These are phyloP conservation scores for Harpalus rubripes DNA, from an alignment of 2,888 invertebrate genomes.

Conservation along the genomic window DNA sequence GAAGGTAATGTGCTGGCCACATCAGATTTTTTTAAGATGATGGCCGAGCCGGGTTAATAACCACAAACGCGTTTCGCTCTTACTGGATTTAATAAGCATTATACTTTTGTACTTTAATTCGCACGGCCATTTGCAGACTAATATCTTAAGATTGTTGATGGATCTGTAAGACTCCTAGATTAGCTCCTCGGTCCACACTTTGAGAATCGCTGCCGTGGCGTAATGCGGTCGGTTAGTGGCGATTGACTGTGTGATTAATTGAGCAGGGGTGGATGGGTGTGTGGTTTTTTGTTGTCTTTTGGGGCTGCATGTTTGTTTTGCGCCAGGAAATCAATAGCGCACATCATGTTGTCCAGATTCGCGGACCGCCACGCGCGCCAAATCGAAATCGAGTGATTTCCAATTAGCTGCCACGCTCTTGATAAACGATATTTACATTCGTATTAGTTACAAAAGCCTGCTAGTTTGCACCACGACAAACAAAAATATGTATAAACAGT, in stretches of 20 bases:
- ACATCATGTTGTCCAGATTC: constrained; percentile 51
- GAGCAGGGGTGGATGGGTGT: background rate
- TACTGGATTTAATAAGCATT: too few relatives aligned
- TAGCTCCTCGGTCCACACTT: background rate
- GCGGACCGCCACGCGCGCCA: constrained; percentile 19
- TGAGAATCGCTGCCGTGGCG: background rate
- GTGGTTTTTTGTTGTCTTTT: constrained; percentile 45
- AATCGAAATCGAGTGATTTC: constrained; percentile 49
- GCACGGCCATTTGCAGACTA: too few relatives aligned
- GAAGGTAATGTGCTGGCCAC: too few relatives aligned
- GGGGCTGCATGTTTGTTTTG: constrained; percentile 42
- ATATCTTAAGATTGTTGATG: background rate
- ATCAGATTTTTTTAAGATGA: too few relatives aligned
- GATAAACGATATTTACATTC: constrained; percentile 43
- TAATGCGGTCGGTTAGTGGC: constrained; percentile 23
- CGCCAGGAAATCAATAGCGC: constrained; percentile 29
- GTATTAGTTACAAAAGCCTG: constrained; percentile 36
- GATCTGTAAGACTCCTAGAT: background rate
- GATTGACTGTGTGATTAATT: constrained; percentile 46
- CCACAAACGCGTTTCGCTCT: too few relatives aligned
- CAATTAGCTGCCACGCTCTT: constrained; percentile 39
- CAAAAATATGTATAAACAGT: constrained; percentile 45
- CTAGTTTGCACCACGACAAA: constrained; percentile 17
- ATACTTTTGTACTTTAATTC: too few relatives aligned
- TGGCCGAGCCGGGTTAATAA: too few relatives aligned